Evolutionary conservation across 37 sponge, comb jelly and placozoan genomes (phyloP).

Genomic region (Beroe ovata): DNA sequence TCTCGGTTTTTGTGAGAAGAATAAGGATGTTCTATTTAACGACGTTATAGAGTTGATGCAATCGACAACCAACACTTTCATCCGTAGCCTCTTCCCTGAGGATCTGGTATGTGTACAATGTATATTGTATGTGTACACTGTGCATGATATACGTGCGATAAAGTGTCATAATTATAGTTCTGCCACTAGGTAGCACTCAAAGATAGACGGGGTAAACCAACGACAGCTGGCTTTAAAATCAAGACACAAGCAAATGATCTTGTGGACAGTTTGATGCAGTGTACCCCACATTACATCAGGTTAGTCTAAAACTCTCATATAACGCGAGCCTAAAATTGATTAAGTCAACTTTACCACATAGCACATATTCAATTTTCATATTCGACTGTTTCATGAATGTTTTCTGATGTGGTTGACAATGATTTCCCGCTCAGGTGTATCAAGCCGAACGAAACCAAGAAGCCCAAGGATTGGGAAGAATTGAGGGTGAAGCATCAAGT

Average conservation of each 20-base stretch:
- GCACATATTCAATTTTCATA: no score
- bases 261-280: conserved; percentile 83
- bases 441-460: conserved; percentile 98
- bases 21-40: conserved; percentile 90
- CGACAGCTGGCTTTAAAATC: conserved; percentile 87
- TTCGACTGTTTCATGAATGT: no score
- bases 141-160: no score
- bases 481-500: conserved; percentile 89
- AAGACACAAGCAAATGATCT: conserved; percentile 93
- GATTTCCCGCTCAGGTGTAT: conserved; percentile 87
- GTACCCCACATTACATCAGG: conserved; percentile 94
- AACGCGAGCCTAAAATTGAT: no score
- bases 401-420: no score
- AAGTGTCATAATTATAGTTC: no score
- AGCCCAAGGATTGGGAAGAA: conserved; percentile 90
- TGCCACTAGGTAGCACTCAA: conserved; percentile 53
- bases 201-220: conserved; percentile 83
- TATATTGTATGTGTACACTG: no score
- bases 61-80: conserved; percentile 81
- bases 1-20: conserved; percentile 90
- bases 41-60: conserved; percentile 96
- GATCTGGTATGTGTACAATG: conserved; percentile 67
- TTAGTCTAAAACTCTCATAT: not conserved
- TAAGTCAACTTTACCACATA: no score
- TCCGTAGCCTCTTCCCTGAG: conserved; percentile 84